Evolutionary conservation across 2,797 vertebrate genomes (phyloP), one percentile per base, ranked within the genome.

Genomic region (Enteromius mattozi): DNA sequence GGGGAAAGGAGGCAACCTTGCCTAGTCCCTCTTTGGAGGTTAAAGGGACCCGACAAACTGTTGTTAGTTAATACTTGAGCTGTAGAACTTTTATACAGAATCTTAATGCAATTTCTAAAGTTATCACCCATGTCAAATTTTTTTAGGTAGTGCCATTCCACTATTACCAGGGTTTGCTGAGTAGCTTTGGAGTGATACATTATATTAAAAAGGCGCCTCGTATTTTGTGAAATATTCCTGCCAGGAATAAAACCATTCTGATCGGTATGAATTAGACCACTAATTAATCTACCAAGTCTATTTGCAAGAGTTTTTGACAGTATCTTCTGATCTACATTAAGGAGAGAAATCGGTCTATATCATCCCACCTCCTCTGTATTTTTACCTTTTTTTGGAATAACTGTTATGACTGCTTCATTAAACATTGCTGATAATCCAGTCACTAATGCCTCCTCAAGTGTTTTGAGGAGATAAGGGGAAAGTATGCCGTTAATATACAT

Each of bases 381-480:
- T 72, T 47, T 49, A 17, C 69, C n/a, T 71, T 27, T 71, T 71
- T 47, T 47, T 10, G 12, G 70, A 47, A 27, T 17, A 72, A 72
- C n/a, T 30, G n/a, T 47, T 47, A 72, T 72, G 2, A 47, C 16
- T 72, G 13, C 69, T 72, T 72, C n/a, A 47, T 45, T 47, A 7
- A 72, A 72, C 6, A 0, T 72, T 16, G 14, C 3, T 45, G 69
- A n/a, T 27, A 72, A 14, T 14, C 69, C 42, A 47, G 12, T 16
- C 3, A 42, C 37, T 42, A 40, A 42, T 45, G 37, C 68, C 68
- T 69, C 35, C 10, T 70, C 21, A 24, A 70, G n/a, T 70, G 21
- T 70, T 33, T 33, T 33, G 33, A 33, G 33, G 33, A 33, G 33
- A 33, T 33, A 3, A 33, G 33, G 33, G 33, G 33, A 33, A 33